Evolutionary conservation across 2,888 invertebrate genomes (phyloP).

Genomic region (Heliconius ismenius): DNA sequence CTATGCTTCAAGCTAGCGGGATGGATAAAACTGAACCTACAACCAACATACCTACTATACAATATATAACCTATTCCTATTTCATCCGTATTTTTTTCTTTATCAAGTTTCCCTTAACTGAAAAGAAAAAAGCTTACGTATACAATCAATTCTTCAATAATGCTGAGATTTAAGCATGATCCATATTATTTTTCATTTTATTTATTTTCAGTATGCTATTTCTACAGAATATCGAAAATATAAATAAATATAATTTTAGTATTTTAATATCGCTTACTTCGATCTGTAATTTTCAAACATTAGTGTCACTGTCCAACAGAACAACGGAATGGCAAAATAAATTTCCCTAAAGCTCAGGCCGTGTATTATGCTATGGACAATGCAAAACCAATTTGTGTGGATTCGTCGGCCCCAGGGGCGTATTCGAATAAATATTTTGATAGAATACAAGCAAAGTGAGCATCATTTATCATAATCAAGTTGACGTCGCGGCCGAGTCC

Average conservation of each 20-base stretch:
- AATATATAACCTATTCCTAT: no score
- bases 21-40: no score
- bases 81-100: background rate
- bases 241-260: background rate
- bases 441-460: slow-evolving; percentile 57
- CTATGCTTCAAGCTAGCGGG: no score
- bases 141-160: background rate
- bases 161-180: background rate
- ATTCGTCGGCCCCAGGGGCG: slow-evolving; percentile 52
- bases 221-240: background rate
- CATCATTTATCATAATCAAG: slow-evolving; percentile 77
- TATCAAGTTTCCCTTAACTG: background rate
- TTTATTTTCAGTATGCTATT: background rate
- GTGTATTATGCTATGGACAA: slow-evolving; percentile 61
- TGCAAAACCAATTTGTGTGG: slow-evolving; percentile 63
- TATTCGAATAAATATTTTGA: slow-evolving; percentile 68
- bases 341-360: slow-evolving; percentile 38
- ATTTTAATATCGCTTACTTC: background rate
- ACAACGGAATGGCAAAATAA: slow-evolving; percentile 34
- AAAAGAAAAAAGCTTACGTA: background rate
- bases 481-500: slow-evolving; percentile 61
- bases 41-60: no score
- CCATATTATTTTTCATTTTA: background rate
- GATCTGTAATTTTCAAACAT: background rate
- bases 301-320: slow-evolving; percentile 22